Evolutionary conservation across 1,140 invertebrate species (phyloP).

Genomic region (Micrasema longulum): DNA sequence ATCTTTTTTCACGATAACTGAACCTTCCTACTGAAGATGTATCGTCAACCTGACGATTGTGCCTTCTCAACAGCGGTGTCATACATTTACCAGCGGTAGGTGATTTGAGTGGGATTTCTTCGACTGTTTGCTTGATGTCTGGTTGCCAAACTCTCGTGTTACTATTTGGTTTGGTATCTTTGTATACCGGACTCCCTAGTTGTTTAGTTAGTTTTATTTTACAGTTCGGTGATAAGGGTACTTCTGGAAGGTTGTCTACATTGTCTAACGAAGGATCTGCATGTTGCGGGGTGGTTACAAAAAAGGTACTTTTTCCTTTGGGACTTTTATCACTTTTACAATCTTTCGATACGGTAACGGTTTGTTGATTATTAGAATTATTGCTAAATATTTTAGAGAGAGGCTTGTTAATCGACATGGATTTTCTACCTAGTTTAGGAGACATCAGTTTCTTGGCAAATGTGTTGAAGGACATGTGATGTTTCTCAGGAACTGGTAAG

Average conservation of each 20-base stretch:
- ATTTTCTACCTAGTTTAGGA: slow-evolving; percentile 63
- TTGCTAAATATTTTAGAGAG: slow-evolving; percentile 50
- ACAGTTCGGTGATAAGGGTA: slow-evolving; percentile 25
- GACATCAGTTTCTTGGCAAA: slow-evolving; percentile 63
- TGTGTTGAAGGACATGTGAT: slow-evolving; percentile 58
- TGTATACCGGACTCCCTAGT: slow-evolving; percentile 9
- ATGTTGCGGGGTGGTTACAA: slow-evolving; percentile 44
- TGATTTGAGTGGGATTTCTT: slow-evolving; percentile 56
- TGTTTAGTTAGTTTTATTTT: slow-evolving; percentile 26
- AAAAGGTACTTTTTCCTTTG: slow-evolving; percentile 53
- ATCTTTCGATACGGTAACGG: slow-evolving; percentile 31
- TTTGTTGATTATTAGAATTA: slow-evolving; percentile 21
- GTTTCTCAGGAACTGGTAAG: slow-evolving; percentile 23
- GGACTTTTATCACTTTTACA: slow-evolving; percentile 37
- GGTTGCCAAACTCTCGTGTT: slow-evolving; percentile 42
- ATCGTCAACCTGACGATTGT: slow-evolving; percentile 57
- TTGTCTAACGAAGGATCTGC: neutral
- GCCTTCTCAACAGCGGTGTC: slow-evolving; percentile 63
- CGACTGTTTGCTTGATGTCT: slow-evolving; percentile 31
- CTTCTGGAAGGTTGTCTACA: slow-evolving; percentile 17
- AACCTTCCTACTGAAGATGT: slow-evolving; percentile 61
- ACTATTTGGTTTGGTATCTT: slow-evolving; percentile 10
- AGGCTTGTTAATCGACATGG: slow-evolving; percentile 49
- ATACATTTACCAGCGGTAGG: slow-evolving; percentile 63
- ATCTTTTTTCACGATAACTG: slow-evolving; percentile 60